Conservation (phyloP, 2,797 vertebrate genomes). For the Menidia menidia region DNA sequence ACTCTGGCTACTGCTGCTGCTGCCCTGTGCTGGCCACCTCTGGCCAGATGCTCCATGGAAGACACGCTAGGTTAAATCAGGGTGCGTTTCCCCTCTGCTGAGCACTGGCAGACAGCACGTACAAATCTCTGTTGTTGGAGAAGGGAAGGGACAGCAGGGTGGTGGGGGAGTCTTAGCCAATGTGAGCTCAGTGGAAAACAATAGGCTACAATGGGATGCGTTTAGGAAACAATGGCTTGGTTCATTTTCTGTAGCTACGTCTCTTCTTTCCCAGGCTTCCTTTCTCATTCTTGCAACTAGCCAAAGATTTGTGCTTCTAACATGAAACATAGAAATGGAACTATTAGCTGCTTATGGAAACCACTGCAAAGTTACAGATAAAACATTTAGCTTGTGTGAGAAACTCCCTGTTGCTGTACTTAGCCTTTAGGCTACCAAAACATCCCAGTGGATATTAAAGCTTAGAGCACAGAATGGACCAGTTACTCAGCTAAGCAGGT, state of each 20-base stretch:
- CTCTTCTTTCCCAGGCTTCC: conserved; percentile 36
- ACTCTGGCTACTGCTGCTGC: conserved; percentile 58
- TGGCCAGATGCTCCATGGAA: conserved; percentile 61
- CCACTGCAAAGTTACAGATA: conserved; percentile 7
- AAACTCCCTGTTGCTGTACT: conserved; percentile 21
- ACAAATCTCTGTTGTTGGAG: conserved; percentile 56
- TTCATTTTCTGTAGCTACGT: conserved; percentile 62
- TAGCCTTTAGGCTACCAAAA: conserved; percentile 36
- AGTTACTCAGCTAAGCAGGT: conserved; percentile 43
- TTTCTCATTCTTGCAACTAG: conserved; percentile 19
- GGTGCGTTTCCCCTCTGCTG: conserved; percentile 49
- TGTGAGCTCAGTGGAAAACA: conserved; percentile 68
- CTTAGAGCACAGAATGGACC: conserved; percentile 42
- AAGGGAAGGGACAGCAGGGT: conserved; percentile 49
- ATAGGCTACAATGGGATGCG: conserved; percentile 75
- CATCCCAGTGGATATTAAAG: conserved; percentile 45
- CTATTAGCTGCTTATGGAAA: conserved; percentile 18
- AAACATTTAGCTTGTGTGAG: conserved; percentile 11
- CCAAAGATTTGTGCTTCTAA: conserved; percentile 23
- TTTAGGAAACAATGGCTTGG: conserved; percentile 75
- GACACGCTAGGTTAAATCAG: conserved; percentile 72
- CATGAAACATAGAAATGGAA: conserved; percentile 15
- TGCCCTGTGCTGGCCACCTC: conserved; percentile 68
- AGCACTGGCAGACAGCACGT: conserved; percentile 45
- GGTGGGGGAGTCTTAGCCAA: conserved; percentile 53